Conservation (phyloP, 30 jellyfish, hydroid and myxozoan genomes). For the Aurelia aurita region DNA sequence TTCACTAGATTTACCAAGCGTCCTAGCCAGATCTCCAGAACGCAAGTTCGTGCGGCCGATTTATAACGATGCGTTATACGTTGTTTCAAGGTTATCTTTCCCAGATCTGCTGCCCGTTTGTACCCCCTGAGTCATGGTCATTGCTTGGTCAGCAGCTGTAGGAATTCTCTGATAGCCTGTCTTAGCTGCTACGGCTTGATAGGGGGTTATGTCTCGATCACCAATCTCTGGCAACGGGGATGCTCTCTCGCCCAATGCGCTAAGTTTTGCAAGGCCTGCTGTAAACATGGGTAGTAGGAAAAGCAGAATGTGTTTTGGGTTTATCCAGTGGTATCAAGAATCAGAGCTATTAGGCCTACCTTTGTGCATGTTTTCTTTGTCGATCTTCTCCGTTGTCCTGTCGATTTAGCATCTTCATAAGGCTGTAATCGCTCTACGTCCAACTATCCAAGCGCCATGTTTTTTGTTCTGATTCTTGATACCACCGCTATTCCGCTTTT, state of each 20-base stretch:
- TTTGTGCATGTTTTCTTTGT: no score
- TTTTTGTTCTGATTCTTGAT: no score
- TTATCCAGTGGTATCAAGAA: no score
- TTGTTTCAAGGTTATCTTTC: slow-evolving; percentile 52
- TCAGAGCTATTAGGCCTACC: no score
- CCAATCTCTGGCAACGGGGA: slow-evolving; percentile 33
- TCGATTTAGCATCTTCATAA: no score
- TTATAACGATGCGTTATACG: slow-evolving; percentile 69
- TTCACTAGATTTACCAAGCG: slow-evolving; percentile 48
- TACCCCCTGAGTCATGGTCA: background rate
- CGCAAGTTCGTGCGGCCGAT: slow-evolving; percentile 45
- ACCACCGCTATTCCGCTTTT: no score
- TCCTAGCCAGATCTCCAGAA: slow-evolving; percentile 78
- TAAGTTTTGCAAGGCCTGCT: slow-evolving; percentile 26
- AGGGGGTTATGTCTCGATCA: slow-evolving; percentile 51
- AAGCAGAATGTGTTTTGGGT: no score
- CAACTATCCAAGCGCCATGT: no score
- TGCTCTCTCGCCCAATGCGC: slow-evolving; percentile 38
- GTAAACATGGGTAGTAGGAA: no score
- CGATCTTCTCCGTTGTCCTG: no score
- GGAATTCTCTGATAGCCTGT: background rate
- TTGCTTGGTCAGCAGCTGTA: background rate
- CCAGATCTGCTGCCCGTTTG: slow-evolving; percentile 25
- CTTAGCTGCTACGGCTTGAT: slow-evolving; percentile 11
- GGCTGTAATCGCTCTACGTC: no score